phyloP scores from a whole-genome alignment of 2,888 invertebrate genomes.

The Megaustenia siamemsis region DNA sequence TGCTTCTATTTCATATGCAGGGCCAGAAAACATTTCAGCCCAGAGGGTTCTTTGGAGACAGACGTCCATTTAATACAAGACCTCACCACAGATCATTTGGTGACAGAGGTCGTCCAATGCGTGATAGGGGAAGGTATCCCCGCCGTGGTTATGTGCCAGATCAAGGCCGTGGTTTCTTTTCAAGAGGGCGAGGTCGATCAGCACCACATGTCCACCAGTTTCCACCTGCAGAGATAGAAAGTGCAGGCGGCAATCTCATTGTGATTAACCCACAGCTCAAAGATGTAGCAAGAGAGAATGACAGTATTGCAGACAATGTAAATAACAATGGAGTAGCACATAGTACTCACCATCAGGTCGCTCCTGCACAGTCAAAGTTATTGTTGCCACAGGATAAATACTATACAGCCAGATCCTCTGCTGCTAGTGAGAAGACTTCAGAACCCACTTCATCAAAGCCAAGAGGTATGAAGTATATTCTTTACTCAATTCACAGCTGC shows the following conservation, averaged over 20 bases:
- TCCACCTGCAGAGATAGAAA: slow-evolving; percentile 32
- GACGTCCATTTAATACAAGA: slow-evolving; percentile 37
- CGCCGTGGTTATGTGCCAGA: slow-evolving; percentile 35
- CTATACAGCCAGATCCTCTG: slow-evolving; percentile 62
- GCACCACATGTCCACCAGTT: not conserved
- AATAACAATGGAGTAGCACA: not conserved
- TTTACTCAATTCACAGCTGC: not conserved
- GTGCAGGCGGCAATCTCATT: slow-evolving; percentile 62
- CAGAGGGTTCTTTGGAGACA: slow-evolving; percentile 23
- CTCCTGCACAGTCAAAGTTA: slow-evolving; percentile 58
- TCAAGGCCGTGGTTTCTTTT: slow-evolving; percentile 39
- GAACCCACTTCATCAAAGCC: slow-evolving; percentile 43
- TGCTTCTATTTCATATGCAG: slow-evolving; percentile 13
- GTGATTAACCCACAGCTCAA: slow-evolving; percentile 61
- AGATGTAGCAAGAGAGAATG: slow-evolving; percentile 46
- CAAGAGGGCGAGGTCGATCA: slow-evolving; percentile 20
- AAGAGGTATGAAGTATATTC: slow-evolving; percentile 44
- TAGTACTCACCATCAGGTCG: not conserved
- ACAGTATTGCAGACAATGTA: not conserved
- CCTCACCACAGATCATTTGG: slow-evolving; percentile 48
- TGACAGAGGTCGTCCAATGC: slow-evolving; percentile 47
- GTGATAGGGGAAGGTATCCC: slow-evolving; percentile 45
- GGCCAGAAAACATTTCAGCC: slow-evolving; percentile 23
- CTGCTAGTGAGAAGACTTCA: slow-evolving; percentile 47
- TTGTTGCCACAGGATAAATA: slow-evolving; percentile 74